Base-by-base conservation (phyloP, 2,888 invertebrate genomes). In the Stramonita haemastoma region DNA sequence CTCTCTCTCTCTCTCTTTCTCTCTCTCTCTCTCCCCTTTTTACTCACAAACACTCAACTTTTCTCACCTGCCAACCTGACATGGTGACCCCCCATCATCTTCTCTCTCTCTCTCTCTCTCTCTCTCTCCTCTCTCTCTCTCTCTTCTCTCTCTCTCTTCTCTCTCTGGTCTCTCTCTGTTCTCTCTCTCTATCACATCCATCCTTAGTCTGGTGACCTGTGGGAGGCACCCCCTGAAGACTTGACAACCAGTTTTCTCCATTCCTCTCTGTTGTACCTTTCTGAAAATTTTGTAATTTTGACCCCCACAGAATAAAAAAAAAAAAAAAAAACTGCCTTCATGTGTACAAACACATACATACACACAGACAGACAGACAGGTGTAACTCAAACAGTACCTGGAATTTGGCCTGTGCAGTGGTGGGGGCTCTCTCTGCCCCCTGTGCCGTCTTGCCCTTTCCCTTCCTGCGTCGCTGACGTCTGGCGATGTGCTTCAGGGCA, bases 401-500 rank as follows among this genome's bases (percentile, higher is more conserved):
- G 88, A 90, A 93, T 89, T 93, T 93, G 26, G 89, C 89, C 89
- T 93, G 92, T 32, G 91, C 92, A 32, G 90, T 90, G 36, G 93
- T 86, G 26, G 92, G 91, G 56, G 90, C 89, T 73, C 83, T 84
- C n/a, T 89, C 66, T 22, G 60, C 6, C 6, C 57, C 17, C 34
- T 22, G 60, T 32, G 66, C 60, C 32, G 87, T 83, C 83, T 15
- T 73, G 26, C 57, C 34, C 36, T 87, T 77, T 79, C 87, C 90
- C 79, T 77, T 85, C 66, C 87, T 87, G 19, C 15, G 77, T 81
- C 73, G 86, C 85, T 86, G 86, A 86, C 57, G 34, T 29, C 97
- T 1, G 97, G 96, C 97, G 32, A 98, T 96, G 91, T 97, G 97
- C 95, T 98, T 97, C 86, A 98, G 96, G 0, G 98, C 97, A 0